phyloP scores from a whole-genome alignment of 2,113 vertebrate genomes.

The Rynchops niger region DNA sequence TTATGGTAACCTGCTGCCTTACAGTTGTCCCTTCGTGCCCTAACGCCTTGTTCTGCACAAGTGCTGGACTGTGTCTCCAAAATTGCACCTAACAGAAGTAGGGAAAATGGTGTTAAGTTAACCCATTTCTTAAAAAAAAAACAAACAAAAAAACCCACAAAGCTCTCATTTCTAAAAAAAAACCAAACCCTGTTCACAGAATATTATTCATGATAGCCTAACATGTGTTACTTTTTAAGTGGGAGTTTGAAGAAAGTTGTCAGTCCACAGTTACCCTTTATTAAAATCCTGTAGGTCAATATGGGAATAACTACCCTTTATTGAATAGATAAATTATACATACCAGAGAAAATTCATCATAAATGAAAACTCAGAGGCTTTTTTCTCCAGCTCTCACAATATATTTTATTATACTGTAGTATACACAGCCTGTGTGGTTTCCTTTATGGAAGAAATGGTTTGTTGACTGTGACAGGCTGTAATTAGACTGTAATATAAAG shows the following conservation, averaged over 20 bases:
- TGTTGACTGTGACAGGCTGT: conserved; percentile 13
- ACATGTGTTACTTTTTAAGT: background rate
- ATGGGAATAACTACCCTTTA: background rate
- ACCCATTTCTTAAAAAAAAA: background rate
- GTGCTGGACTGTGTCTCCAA: background rate
- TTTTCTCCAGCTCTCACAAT: background rate
- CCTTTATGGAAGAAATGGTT: background rate
- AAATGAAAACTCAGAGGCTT: background rate
- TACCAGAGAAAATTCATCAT: background rate
- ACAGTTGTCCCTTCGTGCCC: rapidly evolving
- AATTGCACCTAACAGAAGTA: background rate
- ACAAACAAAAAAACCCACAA: too few relatives aligned
- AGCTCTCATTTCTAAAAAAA: background rate
- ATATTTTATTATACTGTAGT: background rate
- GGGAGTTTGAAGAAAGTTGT: background rate
- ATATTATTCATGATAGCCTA: background rate
- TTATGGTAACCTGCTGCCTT: background rate
- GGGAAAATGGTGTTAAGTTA: background rate
- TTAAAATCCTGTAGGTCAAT: conserved; percentile 18
- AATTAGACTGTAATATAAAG: conserved; percentile 17
- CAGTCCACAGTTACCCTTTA: background rate
- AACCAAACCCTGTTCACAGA: background rate
- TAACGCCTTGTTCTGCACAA: background rate
- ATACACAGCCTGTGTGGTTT: background rate
- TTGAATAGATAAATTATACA: background rate